Evolutionary conservation across 2,797 vertebrate genomes (phyloP).

Genomic region (Rousettus madagascariensis): DNA sequence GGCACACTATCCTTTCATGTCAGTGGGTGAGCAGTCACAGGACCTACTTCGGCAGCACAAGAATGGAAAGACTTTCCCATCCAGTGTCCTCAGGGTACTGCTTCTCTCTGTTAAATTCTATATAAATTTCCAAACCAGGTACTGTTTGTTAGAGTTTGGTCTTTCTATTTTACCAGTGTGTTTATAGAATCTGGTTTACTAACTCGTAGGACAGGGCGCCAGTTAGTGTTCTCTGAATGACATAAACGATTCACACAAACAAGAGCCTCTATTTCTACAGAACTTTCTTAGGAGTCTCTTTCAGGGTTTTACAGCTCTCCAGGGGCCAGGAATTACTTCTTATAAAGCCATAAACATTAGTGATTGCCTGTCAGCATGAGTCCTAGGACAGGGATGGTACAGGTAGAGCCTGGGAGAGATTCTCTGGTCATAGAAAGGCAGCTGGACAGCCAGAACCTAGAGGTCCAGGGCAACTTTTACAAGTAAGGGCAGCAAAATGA

Average conservation of each 20-base stretch:
- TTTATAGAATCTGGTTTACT: background rate
- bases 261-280: background rate
- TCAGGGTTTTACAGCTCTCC: background rate
- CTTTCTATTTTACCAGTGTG: background rate
- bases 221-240: background rate
- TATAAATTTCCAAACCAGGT: background rate
- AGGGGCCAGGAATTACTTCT: background rate
- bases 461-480: no score
- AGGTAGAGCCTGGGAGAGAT: background rate
- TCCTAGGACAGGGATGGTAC: background rate
- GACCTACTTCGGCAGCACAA: background rate
- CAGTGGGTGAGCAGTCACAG: rapidly evolving
- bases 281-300: background rate
- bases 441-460: background rate
- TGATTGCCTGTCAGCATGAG: background rate
- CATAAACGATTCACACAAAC: background rate
- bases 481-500: background rate
- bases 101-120: background rate
- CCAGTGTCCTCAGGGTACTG: no score
- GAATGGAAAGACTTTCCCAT: background rate
- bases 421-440: background rate
- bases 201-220: background rate
- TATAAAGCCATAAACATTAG: background rate
- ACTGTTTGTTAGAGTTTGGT: background rate
- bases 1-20: background rate